These are phyloP conservation scores for Actenoides hombroni DNA, from an alignment of 2,113 vertebrate genomes.

Conservation along the genomic window DNA sequence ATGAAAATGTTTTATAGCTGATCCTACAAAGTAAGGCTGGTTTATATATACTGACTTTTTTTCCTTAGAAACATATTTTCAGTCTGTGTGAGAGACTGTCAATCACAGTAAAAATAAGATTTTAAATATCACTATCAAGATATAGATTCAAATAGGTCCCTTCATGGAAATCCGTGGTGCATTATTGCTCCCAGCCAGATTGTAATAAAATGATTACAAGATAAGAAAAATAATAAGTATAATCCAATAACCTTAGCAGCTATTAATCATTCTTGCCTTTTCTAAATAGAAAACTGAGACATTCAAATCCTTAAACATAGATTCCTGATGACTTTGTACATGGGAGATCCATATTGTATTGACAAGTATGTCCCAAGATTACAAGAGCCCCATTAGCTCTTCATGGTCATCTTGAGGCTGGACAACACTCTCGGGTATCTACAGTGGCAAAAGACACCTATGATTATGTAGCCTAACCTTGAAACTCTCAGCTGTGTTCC, in stretches of 20 bases:
- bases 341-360: no score
- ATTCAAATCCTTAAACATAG: not conserved
- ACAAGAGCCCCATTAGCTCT: not conserved
- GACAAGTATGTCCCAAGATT: not conserved
- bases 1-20: not conserved
- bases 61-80: not conserved
- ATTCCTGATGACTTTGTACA: not conserved
- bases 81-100: not conserved
- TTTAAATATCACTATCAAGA: not conserved
- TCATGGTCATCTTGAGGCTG: not conserved
- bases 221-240: not conserved
- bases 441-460: not conserved
- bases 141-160: not conserved
- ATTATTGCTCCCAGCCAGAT: not conserved
- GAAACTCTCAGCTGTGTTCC: not conserved
- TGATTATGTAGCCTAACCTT: not conserved
- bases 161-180: not conserved
- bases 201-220: rapidly evolving
- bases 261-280: not conserved
- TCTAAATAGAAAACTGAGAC: not conserved
- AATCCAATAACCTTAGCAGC: not conserved
- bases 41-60: not conserved
- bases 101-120: not conserved
- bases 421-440: not conserved
- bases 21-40: not conserved